Conservation (phyloP, 2,797 vertebrate species). For the Leptatherina wallacei region DNA sequence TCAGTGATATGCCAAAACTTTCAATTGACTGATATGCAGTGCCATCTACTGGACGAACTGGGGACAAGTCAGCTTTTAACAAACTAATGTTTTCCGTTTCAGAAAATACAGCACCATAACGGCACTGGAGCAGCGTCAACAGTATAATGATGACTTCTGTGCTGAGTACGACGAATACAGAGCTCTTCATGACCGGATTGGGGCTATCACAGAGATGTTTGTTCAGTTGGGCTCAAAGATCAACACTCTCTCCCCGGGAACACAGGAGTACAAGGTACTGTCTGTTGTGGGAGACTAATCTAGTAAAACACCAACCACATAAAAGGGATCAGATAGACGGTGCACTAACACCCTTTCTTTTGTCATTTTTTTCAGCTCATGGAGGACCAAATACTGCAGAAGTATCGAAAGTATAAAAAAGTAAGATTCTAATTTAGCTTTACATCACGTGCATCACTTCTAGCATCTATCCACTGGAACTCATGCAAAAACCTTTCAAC, state of each 20-base stretch:
- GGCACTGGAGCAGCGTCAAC: conserved; percentile 82
- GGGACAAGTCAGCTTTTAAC: not conserved
- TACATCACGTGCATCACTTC: not conserved
- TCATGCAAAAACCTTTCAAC: not conserved
- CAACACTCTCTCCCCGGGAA: conserved; percentile 85
- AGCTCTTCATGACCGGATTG: conserved; percentile 83
- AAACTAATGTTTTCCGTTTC: not conserved
- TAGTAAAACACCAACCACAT: conserved; percentile 11
- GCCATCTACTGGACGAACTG: conserved; percentile 65
- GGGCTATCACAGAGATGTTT: conserved; percentile 85
- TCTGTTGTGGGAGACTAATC: conserved; percentile 11
- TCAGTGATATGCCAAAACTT: conserved; percentile 45
- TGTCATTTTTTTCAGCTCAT: conserved; percentile 80
- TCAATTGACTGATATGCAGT: conserved; percentile 32
- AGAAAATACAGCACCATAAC: conserved; percentile 86
- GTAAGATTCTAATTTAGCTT: conserved; percentile 70
- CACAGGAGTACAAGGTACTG: conserved; percentile 87
- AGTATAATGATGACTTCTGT: conserved; percentile 89
- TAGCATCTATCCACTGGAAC: not conserved
- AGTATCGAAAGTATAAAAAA: conserved; percentile 89
- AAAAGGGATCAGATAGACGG: not conserved
- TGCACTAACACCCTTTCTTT: conserved; percentile 42
- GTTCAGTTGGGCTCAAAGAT: conserved; percentile 88
- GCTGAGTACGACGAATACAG: conserved; percentile 87
- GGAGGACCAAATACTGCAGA: conserved; percentile 88